Evolutionary conservation across 2,113 vertebrate genomes (phyloP).

Genomic region (Gorilla gorilla): DNA sequence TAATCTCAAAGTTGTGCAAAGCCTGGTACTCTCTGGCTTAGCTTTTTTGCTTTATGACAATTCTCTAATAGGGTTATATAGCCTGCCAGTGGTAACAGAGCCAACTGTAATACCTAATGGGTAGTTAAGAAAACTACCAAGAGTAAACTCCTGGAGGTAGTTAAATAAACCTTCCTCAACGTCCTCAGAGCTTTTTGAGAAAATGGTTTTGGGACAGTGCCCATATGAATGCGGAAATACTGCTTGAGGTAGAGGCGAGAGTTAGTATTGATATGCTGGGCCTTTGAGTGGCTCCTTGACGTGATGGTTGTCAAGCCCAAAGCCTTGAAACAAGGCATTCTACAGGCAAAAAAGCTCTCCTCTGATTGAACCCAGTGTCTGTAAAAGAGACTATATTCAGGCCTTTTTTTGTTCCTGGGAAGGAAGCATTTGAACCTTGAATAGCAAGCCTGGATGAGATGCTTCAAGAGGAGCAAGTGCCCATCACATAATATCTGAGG

Average conservation of each 20-base stretch:
- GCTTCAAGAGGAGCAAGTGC: neutral
- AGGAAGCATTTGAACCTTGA: slow-evolving; percentile 44
- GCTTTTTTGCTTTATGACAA: neutral
- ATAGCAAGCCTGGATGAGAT: neutral
- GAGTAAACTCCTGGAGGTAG: neutral
- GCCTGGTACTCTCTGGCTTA: neutral
- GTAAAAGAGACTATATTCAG: slow-evolving; percentile 2
- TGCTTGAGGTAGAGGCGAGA: neutral
- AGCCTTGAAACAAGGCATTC: neutral
- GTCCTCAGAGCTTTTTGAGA: neutral
- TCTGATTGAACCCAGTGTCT: neutral
- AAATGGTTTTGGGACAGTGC: neutral
- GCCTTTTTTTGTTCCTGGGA: neutral
- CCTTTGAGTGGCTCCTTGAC: neutral
- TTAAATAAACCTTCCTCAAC: neutral
- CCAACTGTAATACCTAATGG: neutral
- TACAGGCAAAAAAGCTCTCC: neutral
- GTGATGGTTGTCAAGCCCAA: neutral
- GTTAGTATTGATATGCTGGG: neutral
- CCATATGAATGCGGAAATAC: neutral
- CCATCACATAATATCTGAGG: neutral
- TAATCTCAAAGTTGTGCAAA: neutral
- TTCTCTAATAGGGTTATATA: neutral
- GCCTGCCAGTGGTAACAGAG: neutral
- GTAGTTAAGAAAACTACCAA: neutral